A percentile compares a stretch with the other conserved stretches of the same genome.
Evolutionary conservation across 2,113 vertebrate genomes (phyloP).

Genomic region (Rhinopomastus cyanomelas): DNA sequence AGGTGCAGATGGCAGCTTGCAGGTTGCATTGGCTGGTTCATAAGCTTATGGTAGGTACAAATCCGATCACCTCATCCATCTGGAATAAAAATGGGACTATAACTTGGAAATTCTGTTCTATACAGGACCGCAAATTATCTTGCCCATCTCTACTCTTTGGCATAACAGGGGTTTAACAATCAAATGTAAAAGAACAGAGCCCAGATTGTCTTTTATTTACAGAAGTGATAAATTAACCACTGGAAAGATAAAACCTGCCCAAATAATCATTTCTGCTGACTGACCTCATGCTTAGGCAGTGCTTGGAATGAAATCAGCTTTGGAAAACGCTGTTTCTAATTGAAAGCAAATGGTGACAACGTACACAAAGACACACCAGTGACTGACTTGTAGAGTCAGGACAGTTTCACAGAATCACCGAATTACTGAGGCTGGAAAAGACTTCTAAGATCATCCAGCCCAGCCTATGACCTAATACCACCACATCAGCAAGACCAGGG

Average conservation of each 20-base stretch:
- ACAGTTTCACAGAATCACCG: neutral
- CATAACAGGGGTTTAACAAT: neutral
- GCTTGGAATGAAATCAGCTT: slow-evolving; percentile 25
- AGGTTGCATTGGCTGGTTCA: neutral
- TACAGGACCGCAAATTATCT: neutral
- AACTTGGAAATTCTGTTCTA: neutral
- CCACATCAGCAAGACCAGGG: no score
- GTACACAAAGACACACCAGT: neutral
- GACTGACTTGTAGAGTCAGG: neutral
- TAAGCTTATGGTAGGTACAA: neutral
- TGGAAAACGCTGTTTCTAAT: slow-evolving; percentile 30
- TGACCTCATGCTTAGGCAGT: slow-evolving; percentile 43
- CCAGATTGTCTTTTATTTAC: slow-evolving; percentile 30
- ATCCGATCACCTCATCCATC: slow-evolving; percentile 35
- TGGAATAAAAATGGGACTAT: slow-evolving; percentile 39
- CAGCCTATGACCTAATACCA: no score
- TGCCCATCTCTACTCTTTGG: neutral
- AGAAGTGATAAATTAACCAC: slow-evolving; percentile 51
- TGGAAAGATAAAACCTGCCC: slow-evolving; percentile 49
- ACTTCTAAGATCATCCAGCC: no score
- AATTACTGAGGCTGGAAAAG: no score
- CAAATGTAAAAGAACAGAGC: neutral
- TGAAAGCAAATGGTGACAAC: slow-evolving; percentile 48
- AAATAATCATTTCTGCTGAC: slow-evolving; percentile 25
- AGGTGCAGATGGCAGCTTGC: slow-evolving; percentile 28